Base-by-base conservation (phyloP, 2,797 vertebrate species). In the Gymnoscopelus microlampas region DNA sequence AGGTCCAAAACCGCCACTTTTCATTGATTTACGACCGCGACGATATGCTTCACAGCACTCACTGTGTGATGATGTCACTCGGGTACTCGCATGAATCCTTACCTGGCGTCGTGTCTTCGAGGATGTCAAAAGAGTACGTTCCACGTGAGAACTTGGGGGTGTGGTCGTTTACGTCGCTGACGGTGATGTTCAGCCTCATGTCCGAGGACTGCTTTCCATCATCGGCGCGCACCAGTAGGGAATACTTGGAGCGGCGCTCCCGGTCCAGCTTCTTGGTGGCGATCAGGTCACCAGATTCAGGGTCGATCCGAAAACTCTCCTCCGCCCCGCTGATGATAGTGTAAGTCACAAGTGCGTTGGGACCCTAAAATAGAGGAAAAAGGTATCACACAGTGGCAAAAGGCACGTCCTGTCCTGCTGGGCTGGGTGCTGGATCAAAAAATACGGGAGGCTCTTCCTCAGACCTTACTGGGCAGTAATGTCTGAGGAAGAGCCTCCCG, bases 311-410 rank as follows among this genome's bases (percentile, higher is more conserved):
- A 82, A 99, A 99, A 75, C 96, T 98, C 79, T 98, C 96, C 2
- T 99, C 98, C 0, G 98, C 97, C 1, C 97, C 98, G 0, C 97
- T 99, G 87, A 99, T 95, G 82, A 99, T 98, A 6, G 96, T 95
- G 80, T 99, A 99, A 0, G 98, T 99, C 70, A 99, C 97, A 0
- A 99, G 92, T 53, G 98, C 98, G 19, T 99, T 99, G 8, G 96
- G 95, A 79, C 98, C 98, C 98, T 99, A 78, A 44, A 39, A 66
- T 71, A 69, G 15, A 3, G 10, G 13, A 19, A 19, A 19, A 19
- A 19, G 19, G 19, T 19, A 1, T 19, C 19, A 19, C 19, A 19
- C 19, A 19, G 19, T 19, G 19, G 19, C 19, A 19, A 19, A 19
- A 19, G 19, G 19, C 19, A 19, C 19, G 19, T 19, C 19, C 19